Conservation (phyloP, 2,797 vertebrate genomes). For the Sitta carolinensis region DNA sequence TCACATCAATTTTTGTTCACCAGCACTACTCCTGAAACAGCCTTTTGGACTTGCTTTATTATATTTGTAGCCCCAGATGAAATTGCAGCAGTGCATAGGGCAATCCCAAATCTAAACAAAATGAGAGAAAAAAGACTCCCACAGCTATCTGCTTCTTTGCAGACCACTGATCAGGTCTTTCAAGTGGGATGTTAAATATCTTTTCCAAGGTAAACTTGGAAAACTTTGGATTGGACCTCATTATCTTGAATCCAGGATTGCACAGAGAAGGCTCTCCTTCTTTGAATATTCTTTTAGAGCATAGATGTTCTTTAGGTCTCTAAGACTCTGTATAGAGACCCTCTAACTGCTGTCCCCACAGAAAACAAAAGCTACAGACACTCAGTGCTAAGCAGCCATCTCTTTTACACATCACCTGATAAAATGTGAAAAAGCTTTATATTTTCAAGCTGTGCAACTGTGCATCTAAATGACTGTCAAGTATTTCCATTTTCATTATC, state of each 20-base stretch:
- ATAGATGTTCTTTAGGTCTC: not conserved
- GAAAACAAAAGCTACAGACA: not conserved
- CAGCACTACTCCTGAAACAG: not conserved
- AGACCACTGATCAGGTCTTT: not conserved
- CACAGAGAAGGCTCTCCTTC: not conserved
- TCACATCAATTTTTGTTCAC: not conserved
- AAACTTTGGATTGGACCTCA: not conserved
- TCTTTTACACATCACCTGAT: not conserved
- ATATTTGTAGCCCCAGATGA: not conserved
- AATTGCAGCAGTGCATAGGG: not conserved
- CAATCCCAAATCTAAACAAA: not conserved
- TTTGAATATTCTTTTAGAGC: not conserved
- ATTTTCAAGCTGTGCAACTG: not conserved
- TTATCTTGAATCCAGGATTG: not conserved
- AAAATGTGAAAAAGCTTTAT: not conserved
- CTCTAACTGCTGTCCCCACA: not conserved
- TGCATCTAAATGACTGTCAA: not conserved
- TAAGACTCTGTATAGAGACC: not conserved
- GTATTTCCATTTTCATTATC: not conserved
- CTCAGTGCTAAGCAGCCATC: not conserved
- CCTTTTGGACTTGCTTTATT: not conserved
- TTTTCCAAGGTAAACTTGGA: not conserved
- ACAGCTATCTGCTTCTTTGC: not conserved
- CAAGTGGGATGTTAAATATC: not conserved
- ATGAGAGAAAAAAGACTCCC: rapidly evolving